Conservation (phyloP, 2,113 vertebrate species). For the Labeo catla region DNA sequence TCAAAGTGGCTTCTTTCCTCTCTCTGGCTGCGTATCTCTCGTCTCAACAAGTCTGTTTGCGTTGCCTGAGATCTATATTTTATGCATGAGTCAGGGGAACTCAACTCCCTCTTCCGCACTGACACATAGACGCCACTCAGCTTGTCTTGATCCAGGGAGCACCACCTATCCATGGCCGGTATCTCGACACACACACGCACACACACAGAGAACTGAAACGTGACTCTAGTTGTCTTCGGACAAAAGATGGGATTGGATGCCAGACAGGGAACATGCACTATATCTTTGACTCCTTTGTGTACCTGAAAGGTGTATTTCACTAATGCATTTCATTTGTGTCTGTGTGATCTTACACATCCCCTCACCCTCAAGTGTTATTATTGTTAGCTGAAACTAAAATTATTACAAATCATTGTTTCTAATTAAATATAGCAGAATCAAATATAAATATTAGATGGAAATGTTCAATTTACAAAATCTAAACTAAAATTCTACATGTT, state of each 20-base stretch:
- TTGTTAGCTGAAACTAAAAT: too few relatives aligned
- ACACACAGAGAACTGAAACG: constrained; percentile 63
- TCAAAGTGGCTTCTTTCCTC: constrained; percentile 10
- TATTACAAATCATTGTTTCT: too few relatives aligned
- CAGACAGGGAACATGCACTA: constrained; percentile 39
- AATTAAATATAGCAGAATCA: too few relatives aligned
- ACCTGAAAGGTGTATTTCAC: not conserved
- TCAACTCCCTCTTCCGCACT: constrained; percentile 76
- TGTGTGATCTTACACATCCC: not conserved
- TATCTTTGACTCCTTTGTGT: not conserved
- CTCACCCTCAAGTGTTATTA: not conserved
- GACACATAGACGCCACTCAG: constrained; percentile 54
- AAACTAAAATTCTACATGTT: not conserved
- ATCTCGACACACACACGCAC: constrained; percentile 54
- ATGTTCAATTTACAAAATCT: too few relatives aligned
- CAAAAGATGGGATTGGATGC: constrained; percentile 41
- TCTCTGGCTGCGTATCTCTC: constrained; percentile 58
- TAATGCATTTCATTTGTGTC: not conserved
- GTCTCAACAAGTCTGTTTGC: constrained; percentile 60
- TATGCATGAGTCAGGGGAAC: constrained; percentile 86
- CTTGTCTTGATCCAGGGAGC: constrained; percentile 29
- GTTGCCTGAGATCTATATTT: constrained; percentile 80
- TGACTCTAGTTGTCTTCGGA: constrained; percentile 56
- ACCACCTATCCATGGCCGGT: constrained; percentile 60
- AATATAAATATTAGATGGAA: too few relatives aligned